Conservation (phyloP, 2,797 vertebrate genomes). For the Hydrophis major region DNA sequence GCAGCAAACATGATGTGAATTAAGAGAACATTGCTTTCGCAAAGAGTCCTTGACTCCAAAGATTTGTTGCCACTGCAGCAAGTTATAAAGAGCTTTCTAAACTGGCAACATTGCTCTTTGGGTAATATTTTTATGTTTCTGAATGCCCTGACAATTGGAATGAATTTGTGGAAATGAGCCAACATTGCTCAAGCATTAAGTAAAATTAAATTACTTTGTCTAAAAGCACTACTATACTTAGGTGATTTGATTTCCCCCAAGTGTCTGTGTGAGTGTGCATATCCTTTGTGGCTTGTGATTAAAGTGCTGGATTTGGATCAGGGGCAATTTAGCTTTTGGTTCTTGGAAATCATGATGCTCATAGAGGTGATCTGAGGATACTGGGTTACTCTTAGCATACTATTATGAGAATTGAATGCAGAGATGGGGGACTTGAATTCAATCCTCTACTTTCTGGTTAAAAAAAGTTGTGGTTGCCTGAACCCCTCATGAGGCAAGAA, state of each 20-base stretch:
- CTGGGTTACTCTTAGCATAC: neutral
- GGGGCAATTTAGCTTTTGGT: neutral
- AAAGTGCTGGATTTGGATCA: neutral
- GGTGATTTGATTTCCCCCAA: neutral
- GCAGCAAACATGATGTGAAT: neutral
- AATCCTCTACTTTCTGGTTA: neutral
- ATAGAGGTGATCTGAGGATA: neutral
- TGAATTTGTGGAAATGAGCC: neutral
- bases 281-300: neutral
- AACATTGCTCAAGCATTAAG: neutral
- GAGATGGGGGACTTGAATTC: too few relatives aligned
- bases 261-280: neutral
- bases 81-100: neutral
- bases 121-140: neutral
- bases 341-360: neutral
- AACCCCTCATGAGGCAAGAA: neutral
- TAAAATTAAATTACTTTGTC: conserved; percentile 4
- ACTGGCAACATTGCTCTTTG: neutral
- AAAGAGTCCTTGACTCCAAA: neutral
- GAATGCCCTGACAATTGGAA: conserved; percentile 5
- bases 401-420: neutral
- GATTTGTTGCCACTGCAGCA: neutral
- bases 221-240: neutral
- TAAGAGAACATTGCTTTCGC: neutral
- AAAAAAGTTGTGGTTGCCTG: neutral